Conservation (phyloP, 1,140 invertebrate species). For the Lepidurus arcticus region DNA sequence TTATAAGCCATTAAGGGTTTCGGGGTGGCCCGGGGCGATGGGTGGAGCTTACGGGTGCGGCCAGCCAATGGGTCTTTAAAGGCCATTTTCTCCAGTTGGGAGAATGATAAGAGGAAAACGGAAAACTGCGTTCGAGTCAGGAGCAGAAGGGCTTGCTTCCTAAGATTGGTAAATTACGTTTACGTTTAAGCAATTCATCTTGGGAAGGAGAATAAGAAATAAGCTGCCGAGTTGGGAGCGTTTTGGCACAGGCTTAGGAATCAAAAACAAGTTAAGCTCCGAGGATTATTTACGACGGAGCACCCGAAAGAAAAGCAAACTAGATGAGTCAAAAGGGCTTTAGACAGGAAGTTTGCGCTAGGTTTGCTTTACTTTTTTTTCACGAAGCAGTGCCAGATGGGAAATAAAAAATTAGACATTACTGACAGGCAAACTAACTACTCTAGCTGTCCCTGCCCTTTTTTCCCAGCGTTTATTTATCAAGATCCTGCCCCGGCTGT, state of each 20-base stretch:
- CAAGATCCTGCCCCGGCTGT: constrained; percentile 2
- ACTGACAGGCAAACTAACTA: constrained; percentile 17
- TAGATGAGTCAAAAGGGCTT: background rate
- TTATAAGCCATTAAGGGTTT: background rate
- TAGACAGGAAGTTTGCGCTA: background rate
- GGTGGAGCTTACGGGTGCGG: background rate
- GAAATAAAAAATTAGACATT: background rate
- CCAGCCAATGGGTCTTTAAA: background rate
- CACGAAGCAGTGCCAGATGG: constrained; percentile 6
- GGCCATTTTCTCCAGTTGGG: background rate
- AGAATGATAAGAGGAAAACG: background rate
- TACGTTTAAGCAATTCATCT: background rate
- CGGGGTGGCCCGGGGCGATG: background rate
- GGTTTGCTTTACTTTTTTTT: background rate
- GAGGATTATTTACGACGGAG: constrained; percentile 3
- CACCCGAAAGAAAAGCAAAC: background rate
- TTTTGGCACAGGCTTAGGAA: constrained; percentile 10
- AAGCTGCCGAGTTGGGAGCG: too few relatives aligned
- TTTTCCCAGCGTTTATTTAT: background rate
- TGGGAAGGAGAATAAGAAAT: background rate
- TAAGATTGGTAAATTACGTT: background rate
- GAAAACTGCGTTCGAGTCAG: background rate
- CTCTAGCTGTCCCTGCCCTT: background rate
- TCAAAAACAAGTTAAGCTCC: background rate
- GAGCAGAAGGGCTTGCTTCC: background rate